These are phyloP conservation scores for Hippocampus abdominalis DNA, from an alignment of 2,113 vertebrate species.

Conservation along the genomic window DNA sequence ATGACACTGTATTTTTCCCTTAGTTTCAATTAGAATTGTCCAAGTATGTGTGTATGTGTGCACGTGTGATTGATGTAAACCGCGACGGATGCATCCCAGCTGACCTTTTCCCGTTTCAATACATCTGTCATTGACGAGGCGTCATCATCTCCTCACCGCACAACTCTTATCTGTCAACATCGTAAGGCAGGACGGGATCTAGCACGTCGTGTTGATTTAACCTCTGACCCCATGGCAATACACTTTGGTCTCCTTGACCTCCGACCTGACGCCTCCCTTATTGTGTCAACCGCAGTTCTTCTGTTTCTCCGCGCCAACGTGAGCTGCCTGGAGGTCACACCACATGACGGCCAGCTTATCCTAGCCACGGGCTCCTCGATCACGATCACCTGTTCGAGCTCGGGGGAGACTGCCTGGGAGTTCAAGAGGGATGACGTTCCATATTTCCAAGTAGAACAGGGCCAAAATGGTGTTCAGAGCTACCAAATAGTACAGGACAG, in stretches of 20 bases:
- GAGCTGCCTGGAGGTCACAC: conserved; percentile 69
- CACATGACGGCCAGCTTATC: conserved; percentile 67
- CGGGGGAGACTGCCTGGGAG: conserved; percentile 68
- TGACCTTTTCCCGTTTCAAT: conserved; percentile 30
- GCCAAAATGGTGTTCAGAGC: conserved; percentile 12
- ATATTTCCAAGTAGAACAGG: conserved; percentile 33
- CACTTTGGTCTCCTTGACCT: conserved; percentile 20
- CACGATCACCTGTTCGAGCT: conserved; percentile 77
- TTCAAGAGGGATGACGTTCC: conserved; percentile 56
- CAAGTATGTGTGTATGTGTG: neutral
- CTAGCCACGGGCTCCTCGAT: conserved; percentile 75
- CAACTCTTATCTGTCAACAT: conserved; percentile 54
- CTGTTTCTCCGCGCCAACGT: conserved; percentile 48
- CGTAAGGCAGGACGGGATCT: conserved; percentile 45
- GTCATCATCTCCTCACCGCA: conserved; percentile 38
- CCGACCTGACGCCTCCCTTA: conserved; percentile 27
- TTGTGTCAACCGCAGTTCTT: conserved; percentile 59
- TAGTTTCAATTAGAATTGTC: neutral
- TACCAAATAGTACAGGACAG: conserved; percentile 15
- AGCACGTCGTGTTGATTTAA: conserved; percentile 57
- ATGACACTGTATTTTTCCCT: neutral
- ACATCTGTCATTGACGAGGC: conserved; percentile 36
- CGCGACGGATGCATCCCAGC: conserved; percentile 9
- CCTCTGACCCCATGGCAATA: conserved; percentile 44
- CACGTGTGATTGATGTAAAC: conserved; percentile 17